Conservation (phyloP, 2,888 invertebrate genomes). For the Polydrusus tereticollis region DNA sequence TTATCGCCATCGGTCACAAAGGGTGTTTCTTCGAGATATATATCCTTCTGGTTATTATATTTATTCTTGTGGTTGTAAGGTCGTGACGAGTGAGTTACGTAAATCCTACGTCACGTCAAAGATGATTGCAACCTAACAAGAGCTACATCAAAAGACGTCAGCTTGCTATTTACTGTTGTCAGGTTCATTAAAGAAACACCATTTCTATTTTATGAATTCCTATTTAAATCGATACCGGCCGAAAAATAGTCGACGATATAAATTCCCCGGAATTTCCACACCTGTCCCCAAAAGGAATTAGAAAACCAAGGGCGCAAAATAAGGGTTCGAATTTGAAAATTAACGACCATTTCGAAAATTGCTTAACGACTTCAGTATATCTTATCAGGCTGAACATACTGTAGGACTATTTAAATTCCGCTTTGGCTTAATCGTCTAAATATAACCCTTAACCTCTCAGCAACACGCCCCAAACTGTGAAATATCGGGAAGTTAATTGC, state of each 20-base stretch:
- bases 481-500: constrained; percentile 52
- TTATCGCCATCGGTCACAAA: too few species aligned
- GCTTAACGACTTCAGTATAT: constrained; percentile 54
- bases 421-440: constrained; percentile 54
- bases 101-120: too few species aligned
- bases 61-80: too few species aligned
- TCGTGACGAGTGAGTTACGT: too few species aligned
- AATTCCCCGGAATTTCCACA: constrained; percentile 26
- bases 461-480: constrained; percentile 52
- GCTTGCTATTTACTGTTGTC: too few species aligned
- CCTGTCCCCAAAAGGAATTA: constrained; percentile 30
- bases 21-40: too few species aligned
- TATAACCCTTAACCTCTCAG: constrained; percentile 54
- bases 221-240: neutral
- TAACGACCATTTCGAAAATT: constrained; percentile 51
- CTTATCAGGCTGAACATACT: constrained; percentile 51
- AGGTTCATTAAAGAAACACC: too few species aligned
- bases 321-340: constrained; percentile 48
- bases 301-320: constrained; percentile 47
- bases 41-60: too few species aligned
- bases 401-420: constrained; percentile 54
- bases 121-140: too few species aligned
- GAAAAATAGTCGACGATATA: neutral
- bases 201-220: too few species aligned
- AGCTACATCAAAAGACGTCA: too few species aligned